These are phyloP conservation scores for Lucifuga dentata DNA, from an alignment of 2,113 vertebrate genomes.

Conservation along the genomic window DNA sequence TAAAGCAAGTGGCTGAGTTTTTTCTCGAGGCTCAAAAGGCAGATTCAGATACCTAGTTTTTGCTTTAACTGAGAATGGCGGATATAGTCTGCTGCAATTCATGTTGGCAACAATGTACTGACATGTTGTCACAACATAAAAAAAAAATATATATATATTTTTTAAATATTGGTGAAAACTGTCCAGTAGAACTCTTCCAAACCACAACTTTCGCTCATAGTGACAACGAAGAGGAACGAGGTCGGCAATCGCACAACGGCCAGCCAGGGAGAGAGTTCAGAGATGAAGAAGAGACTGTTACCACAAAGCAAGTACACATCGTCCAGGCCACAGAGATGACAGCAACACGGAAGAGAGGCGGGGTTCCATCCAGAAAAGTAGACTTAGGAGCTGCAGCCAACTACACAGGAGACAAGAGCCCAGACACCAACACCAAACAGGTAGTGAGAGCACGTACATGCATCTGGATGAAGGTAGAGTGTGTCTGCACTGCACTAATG, in stretches of 20 bases:
- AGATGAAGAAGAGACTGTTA: conserved; percentile 96
- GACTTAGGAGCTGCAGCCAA: conserved; percentile 95
- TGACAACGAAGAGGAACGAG: conserved; percentile 89
- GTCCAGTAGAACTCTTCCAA: too few species aligned
- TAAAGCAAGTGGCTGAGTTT: too few species aligned
- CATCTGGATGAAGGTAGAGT: neutral
- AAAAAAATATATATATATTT: too few species aligned
- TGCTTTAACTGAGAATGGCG: too few species aligned
- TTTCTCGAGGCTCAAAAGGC: too few species aligned
- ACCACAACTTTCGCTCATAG: conserved; percentile 74
- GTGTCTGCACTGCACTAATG: neutral
- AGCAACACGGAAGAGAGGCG: conserved; percentile 91
- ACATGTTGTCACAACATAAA: too few species aligned
- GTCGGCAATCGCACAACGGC: conserved; percentile 86
- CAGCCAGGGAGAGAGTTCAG: conserved; percentile 90
- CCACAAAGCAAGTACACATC: conserved; percentile 93
- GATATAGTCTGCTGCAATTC: too few species aligned
- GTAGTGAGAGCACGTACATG: conserved; percentile 68
- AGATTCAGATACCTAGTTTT: too few species aligned
- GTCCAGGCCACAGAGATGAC: conserved; percentile 95
- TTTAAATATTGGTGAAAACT: too few species aligned
- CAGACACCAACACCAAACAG: conserved; percentile 83
- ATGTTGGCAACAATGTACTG: too few species aligned
- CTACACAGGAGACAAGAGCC: conserved; percentile 91
- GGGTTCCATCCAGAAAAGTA: conserved; percentile 93